Evolutionary conservation across 1,140 invertebrate genomes (phyloP).

Genomic region (Heterodera schachtii): DNA sequence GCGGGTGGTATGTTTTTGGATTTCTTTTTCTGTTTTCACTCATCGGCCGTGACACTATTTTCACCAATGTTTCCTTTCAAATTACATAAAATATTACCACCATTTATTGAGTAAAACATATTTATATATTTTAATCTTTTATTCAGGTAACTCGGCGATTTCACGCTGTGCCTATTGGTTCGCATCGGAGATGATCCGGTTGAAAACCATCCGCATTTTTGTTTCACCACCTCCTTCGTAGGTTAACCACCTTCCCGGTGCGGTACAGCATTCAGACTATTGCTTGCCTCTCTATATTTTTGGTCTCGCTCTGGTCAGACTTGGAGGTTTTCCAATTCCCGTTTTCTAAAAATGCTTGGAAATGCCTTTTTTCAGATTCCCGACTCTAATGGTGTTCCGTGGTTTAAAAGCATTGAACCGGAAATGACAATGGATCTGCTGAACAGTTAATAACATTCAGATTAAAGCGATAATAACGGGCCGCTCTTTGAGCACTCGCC

Average conservation of each 20-base stretch:
- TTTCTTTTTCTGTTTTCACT: no score
- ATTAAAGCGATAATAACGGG: slow-evolving; percentile 12
- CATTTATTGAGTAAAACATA: background rate
- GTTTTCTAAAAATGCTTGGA: slow-evolving; percentile 12
- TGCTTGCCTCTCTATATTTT: slow-evolving; percentile 37
- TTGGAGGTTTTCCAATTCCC: slow-evolving; percentile 7
- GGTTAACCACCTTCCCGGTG: slow-evolving; percentile 41
- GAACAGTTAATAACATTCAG: slow-evolving; percentile 22
- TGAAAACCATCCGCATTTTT: background rate
- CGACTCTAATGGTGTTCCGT: slow-evolving; percentile 23
- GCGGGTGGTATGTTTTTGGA: no score
- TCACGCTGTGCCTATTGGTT: slow-evolving; percentile 44
- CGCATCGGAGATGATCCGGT: slow-evolving; percentile 45
- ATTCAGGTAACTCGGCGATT: slow-evolving; percentile 16
- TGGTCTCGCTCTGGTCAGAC: slow-evolving; percentile 37
- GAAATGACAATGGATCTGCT: slow-evolving; percentile 33
- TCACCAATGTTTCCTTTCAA: slow-evolving; percentile 16
- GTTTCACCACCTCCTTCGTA: slow-evolving; percentile 20
- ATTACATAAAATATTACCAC: slow-evolving; percentile 14
- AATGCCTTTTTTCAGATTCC: slow-evolving; percentile 24
- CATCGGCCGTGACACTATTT: no score
- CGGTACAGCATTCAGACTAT: slow-evolving; percentile 37
- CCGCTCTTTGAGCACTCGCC: slow-evolving; percentile 26
- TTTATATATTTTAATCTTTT: background rate
- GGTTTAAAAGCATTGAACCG: slow-evolving; percentile 40